phyloP scores from a whole-genome alignment of 2,113 vertebrate genomes.

The Silurus glanis region DNA sequence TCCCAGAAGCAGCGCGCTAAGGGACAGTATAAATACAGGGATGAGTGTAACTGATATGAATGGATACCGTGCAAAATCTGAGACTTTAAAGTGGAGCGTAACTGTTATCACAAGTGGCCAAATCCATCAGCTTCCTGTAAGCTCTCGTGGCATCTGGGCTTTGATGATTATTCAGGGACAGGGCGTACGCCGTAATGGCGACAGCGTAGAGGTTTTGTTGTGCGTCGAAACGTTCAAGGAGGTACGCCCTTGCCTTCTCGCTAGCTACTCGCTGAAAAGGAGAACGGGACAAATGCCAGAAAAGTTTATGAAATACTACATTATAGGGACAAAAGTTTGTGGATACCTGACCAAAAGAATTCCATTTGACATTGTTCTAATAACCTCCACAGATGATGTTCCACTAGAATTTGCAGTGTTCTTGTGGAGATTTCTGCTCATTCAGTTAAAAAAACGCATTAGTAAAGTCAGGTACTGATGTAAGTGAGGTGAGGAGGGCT shows the following conservation, averaged over 20 bases:
- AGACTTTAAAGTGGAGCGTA: not conserved
- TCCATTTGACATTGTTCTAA: too few species aligned
- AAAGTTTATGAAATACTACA: not conserved
- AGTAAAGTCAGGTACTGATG: too few species aligned
- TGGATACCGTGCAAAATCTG: not conserved
- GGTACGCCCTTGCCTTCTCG: constrained; percentile 39
- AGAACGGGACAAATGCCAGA: not conserved
- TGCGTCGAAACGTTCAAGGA: constrained; percentile 34
- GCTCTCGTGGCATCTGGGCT: not conserved
- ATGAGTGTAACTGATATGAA: not conserved
- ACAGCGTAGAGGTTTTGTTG: constrained; percentile 51
- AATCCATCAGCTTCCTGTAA: constrained; percentile 41
- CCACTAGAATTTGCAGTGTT: too few species aligned
- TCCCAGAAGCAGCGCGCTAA: constrained; percentile 56
- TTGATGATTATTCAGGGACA: constrained; percentile 32
- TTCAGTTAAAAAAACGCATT: too few species aligned
- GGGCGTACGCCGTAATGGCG: constrained; percentile 57
- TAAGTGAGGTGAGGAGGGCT: too few species aligned
- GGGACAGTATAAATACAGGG: not conserved
- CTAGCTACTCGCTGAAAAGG: constrained; percentile 53
- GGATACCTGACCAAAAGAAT: too few species aligned
- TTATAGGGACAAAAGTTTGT: too few species aligned
- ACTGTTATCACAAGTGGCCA: constrained; percentile 48
- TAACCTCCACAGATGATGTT: too few species aligned
- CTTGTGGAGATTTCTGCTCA: too few species aligned